Conservation (phyloP, 2,797 vertebrate species). For the Erpetoichthys calabaricus region DNA sequence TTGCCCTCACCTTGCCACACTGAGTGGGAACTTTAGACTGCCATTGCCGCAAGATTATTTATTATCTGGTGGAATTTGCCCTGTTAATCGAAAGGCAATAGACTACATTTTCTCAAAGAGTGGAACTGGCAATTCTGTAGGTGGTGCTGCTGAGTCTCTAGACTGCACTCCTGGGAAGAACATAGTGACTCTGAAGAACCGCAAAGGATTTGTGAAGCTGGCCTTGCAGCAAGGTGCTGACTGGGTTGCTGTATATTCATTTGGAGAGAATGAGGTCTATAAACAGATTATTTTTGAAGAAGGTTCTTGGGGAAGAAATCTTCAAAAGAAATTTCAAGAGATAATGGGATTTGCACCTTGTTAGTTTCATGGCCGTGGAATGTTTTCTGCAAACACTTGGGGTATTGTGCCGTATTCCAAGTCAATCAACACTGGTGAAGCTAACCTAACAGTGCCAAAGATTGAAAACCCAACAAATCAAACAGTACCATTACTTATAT, state of each 20-base stretch:
- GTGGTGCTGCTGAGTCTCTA: slow-evolving; percentile 86
- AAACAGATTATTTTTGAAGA: slow-evolving; percentile 86
- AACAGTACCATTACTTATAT: slow-evolving; percentile 79
- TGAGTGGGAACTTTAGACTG: slow-evolving; percentile 87
- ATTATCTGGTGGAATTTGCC: slow-evolving; percentile 94
- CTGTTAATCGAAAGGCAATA: slow-evolving; percentile 83
- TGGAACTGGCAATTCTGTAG: slow-evolving; percentile 79
- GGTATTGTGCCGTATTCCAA: slow-evolving; percentile 78
- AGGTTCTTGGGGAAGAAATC: slow-evolving; percentile 59
- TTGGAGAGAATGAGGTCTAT: slow-evolving; percentile 89
- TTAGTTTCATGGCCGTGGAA: slow-evolving; percentile 79
- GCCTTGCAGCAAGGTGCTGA: slow-evolving; percentile 79
- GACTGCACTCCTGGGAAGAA: slow-evolving; percentile 72
- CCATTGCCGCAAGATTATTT: slow-evolving; percentile 86
- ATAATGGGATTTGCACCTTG: slow-evolving; percentile 85
- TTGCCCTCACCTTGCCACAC: slow-evolving; percentile 74
- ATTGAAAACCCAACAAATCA: slow-evolving; percentile 67
- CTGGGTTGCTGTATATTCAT: slow-evolving; percentile 86
- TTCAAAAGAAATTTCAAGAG: slow-evolving; percentile 86
- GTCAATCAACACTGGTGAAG: slow-evolving; percentile 87
- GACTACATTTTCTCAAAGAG: slow-evolving; percentile 82
- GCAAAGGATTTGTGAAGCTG: slow-evolving; percentile 84
- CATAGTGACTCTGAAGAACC: slow-evolving; percentile 65
- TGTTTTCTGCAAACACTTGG: slow-evolving; percentile 76
- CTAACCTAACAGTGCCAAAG: slow-evolving; percentile 86